Conservation (phyloP, 2,113 vertebrate genomes). For the Tetrao urogallus region DNA sequence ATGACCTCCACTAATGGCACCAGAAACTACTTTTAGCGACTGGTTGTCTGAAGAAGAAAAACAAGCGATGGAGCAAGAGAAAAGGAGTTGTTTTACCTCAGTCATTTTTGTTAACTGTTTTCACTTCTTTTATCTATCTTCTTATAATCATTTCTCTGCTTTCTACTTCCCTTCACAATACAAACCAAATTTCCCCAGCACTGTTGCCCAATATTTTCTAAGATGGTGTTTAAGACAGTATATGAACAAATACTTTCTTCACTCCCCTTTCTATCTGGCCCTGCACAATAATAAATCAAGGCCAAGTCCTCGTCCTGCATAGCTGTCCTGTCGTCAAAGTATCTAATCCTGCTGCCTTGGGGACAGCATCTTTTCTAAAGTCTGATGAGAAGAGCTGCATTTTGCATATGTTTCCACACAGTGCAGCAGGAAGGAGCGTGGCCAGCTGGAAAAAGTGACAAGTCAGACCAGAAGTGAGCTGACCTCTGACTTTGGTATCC, state of each 20-base stretch:
- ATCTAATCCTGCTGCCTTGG: background rate
- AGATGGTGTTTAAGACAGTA: background rate
- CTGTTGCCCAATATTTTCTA: background rate
- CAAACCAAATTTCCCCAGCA: background rate
- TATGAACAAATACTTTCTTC: background rate
- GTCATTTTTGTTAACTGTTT: background rate
- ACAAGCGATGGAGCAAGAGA: background rate
- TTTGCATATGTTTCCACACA: background rate
- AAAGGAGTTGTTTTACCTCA: background rate
- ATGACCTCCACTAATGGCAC: rapidly evolving
- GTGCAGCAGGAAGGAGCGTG: background rate
- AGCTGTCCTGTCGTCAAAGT: background rate
- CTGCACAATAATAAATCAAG: background rate
- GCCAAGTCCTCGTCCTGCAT: background rate
- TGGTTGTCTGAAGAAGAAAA: background rate
- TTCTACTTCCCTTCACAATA: background rate
- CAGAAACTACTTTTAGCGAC: background rate
- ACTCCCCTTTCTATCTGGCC: background rate
- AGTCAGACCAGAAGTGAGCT: background rate
- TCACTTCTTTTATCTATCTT: background rate
- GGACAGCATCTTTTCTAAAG: background rate
- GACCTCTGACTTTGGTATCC: constrained; percentile 40
- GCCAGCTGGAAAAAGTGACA: constrained; percentile 42
- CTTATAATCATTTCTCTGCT: background rate
- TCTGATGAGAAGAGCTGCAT: background rate